Base-by-base conservation (phyloP, 2,113 vertebrate genomes). In the Aythya baeri region DNA sequence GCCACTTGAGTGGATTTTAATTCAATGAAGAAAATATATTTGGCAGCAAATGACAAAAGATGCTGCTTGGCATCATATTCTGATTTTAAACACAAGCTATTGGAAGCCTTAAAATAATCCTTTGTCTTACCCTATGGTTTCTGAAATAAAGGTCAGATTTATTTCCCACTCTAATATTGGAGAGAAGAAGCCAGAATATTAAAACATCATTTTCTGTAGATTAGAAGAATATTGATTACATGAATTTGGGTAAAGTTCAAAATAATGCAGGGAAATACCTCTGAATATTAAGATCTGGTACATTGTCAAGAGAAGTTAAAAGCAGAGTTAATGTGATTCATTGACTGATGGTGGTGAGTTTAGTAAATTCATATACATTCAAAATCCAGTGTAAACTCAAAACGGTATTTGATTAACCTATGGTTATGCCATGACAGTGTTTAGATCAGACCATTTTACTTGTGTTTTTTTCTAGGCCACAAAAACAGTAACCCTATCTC, bases 21-120 rank as follows among this genome's bases (percentile, higher is more conserved):
- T 94, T 95, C 79, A 93, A 71, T 68, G 44, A 93, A 67, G 72
- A 94, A 93, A 94, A 76, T 13, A 22, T 86, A 93, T 66, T 68
- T 91, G 82, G 92, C 71, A 88, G 86, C 77, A 88, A 94, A 59
- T 54, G 31, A 93, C 82, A 95, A 46, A 94, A 94, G 88, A 92
- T 88, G 71, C 13, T 49, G 65, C 54, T 96, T 94, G 83, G 93
- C 85, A 83, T 63, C 62, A 17, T 46, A 55, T 38, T 75, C 44
- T 58, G 73, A 86, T 62, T 96, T 94, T 79, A 97, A 92, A 66
- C 50, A 83, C 70, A 86, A 93, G 46, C 17, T 91, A 26, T 38
- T 87, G 14, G 32, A 93, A 86, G 2, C 2, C 38, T 92, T 89
- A n/a, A 68, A 88, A 80, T 43, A 6, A 32, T 38, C 75, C 43